Conservation (phyloP, 2,888 invertebrate species). For the Odontocerum albicorne region DNA sequence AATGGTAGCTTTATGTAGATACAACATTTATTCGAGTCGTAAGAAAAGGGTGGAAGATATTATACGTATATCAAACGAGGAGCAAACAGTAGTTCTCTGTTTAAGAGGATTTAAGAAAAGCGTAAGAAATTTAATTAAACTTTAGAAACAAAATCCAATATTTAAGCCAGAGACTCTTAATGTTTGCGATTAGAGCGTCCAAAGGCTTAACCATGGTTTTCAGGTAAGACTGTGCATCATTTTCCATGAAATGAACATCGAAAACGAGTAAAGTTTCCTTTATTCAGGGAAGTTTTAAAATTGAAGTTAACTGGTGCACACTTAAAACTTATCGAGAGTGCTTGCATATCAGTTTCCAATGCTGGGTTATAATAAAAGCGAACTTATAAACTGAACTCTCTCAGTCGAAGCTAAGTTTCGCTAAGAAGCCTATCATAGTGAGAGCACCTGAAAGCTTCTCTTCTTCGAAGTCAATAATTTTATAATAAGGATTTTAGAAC, state of each 20-base stretch:
- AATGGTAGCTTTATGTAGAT: too few species aligned
- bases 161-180: too few species aligned
- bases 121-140: too few species aligned
- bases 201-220: too few species aligned
- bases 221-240: not conserved
- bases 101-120: too few species aligned
- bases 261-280: not conserved
- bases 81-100: too few species aligned
- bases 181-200: too few species aligned
- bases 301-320: slow-evolving; percentile 24
- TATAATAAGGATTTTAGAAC: too few species aligned
- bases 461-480: not conserved
- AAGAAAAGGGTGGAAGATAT: too few species aligned
- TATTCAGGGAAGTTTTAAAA: slow-evolving; percentile 26
- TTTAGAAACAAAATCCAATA: too few species aligned
- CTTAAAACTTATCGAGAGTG: slow-evolving; percentile 28
- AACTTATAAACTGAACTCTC: slow-evolving; percentile 28
- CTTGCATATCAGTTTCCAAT: slow-evolving; percentile 29
- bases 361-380: slow-evolving; percentile 14
- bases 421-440: slow-evolving; percentile 7
- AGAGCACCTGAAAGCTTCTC: not conserved
- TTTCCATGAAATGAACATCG: not conserved
- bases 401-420: slow-evolving; percentile 5
- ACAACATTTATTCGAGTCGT: too few species aligned
- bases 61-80: too few species aligned